A percentile compares a stretch with the other conserved stretches of the same genome.
Evolutionary conservation across 2,888 invertebrate species (phyloP).

Genomic region (Apodemia zela): DNA sequence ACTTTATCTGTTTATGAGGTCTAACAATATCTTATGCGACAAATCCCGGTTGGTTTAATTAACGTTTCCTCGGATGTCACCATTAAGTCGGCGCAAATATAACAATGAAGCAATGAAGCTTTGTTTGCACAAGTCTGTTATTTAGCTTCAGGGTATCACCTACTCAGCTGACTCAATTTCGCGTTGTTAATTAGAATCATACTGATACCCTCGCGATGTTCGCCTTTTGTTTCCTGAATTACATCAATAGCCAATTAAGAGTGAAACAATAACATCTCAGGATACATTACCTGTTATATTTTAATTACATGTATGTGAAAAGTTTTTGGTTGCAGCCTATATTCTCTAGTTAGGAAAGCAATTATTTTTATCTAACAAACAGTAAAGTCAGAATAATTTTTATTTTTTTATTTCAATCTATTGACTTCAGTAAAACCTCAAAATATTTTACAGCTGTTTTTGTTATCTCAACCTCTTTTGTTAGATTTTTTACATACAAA

Average conservation of each 20-base stretch:
- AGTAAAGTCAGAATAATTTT: too few species aligned
- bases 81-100: slow-evolving; percentile 57
- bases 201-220: slow-evolving; percentile 32
- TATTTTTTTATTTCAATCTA: too few species aligned
- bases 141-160: slow-evolving; percentile 41
- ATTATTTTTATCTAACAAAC: too few species aligned
- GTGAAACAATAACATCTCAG: slow-evolving; percentile 34
- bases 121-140: slow-evolving; percentile 53
- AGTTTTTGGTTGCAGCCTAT: background rate
- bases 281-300: slow-evolving; percentile 41
- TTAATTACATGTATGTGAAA: slow-evolving; percentile 20
- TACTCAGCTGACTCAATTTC: slow-evolving; percentile 35
- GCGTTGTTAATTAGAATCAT: slow-evolving; percentile 36
- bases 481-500: too few species aligned
- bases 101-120: slow-evolving; percentile 46
- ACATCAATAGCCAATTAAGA: slow-evolving; percentile 34
- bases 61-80: slow-evolving; percentile 72
- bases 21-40: slow-evolving; percentile 54
- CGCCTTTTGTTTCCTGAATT: slow-evolving; percentile 34
- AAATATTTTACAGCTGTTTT: background rate
- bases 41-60: slow-evolving; percentile 66
- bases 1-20: slow-evolving; percentile 34
- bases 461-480: too few species aligned
- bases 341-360: too few species aligned
- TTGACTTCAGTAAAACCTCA: background rate